Conservation (phyloP, 2,797 vertebrate species). For the Gymnopithys bicolor region DNA sequence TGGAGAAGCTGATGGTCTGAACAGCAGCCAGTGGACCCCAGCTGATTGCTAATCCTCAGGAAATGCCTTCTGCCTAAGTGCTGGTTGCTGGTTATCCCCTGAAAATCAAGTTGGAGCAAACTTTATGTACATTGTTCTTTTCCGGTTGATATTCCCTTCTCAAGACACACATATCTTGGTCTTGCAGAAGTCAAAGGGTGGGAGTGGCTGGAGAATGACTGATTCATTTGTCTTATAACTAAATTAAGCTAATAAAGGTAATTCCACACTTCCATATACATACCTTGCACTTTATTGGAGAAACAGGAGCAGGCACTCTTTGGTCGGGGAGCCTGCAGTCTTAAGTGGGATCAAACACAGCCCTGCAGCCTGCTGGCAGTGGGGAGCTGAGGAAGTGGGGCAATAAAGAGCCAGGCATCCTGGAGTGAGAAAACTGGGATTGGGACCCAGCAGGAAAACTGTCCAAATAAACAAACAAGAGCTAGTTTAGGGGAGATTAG, state of each 20-base stretch:
- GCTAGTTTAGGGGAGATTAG: not conserved
- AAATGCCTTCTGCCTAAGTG: constrained; percentile 54
- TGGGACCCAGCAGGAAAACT: not conserved
- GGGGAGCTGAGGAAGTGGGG: not conserved
- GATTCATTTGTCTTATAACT: not conserved
- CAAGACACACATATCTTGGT: not conserved
- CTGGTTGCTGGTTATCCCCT: constrained; percentile 40
- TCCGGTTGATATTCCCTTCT: not conserved
- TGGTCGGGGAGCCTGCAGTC: not conserved
- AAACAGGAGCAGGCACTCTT: not conserved
- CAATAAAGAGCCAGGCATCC: not conserved
- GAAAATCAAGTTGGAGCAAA: constrained; percentile 4
- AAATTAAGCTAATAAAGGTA: not conserved
- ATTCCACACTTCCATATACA: not conserved
- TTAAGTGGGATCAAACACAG: not conserved
- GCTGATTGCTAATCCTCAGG: constrained; percentile 63
- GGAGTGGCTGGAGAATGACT: not conserved
- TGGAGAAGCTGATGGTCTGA: constrained; percentile 39
- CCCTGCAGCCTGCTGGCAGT: not conserved
- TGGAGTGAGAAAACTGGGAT: not conserved
- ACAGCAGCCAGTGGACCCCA: constrained; percentile 1
- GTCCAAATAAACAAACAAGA: not conserved
- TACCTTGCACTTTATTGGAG: not conserved
- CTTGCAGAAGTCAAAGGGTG: not conserved
- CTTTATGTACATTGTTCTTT: not conserved